These are phyloP conservation scores for Papilio elwesi DNA, from an alignment of 2,888 invertebrate species.

Conservation along the genomic window DNA sequence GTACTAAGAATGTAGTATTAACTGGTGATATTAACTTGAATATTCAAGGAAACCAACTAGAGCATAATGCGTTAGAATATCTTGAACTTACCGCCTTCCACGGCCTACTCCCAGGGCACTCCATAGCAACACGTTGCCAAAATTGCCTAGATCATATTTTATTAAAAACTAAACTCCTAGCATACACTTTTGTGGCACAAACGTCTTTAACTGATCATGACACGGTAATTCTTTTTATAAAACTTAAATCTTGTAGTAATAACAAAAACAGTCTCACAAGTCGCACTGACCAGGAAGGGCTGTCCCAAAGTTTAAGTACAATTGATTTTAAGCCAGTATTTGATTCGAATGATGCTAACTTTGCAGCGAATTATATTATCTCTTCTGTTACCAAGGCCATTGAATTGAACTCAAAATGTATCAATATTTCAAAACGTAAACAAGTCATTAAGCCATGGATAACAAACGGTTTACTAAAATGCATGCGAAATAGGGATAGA, in stretches of 20 bases:
- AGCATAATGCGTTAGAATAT: background rate
- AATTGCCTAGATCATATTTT: background rate
- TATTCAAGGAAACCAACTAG: background rate
- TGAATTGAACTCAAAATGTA: too few relatives aligned
- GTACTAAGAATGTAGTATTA: background rate
- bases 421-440: too few relatives aligned
- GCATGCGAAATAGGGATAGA: background rate
- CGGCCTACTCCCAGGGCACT: background rate
- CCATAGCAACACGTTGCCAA: background rate
- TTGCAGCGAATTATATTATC: too few relatives aligned
- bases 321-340: background rate
- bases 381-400: too few relatives aligned
- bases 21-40: background rate
- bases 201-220: slow-evolving; percentile 10
- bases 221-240: background rate
- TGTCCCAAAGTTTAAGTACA: background rate
- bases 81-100: background rate
- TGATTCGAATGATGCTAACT: too few relatives aligned
- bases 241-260: background rate
- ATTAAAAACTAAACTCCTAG: background rate
- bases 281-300: background rate
- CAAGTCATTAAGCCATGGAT: too few relatives aligned
- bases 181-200: background rate
- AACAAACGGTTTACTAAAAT: background rate
- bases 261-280: background rate